These are phyloP conservation scores for Acleris laterana DNA, from an alignment of 2,888 invertebrate species.

Conservation along the genomic window DNA sequence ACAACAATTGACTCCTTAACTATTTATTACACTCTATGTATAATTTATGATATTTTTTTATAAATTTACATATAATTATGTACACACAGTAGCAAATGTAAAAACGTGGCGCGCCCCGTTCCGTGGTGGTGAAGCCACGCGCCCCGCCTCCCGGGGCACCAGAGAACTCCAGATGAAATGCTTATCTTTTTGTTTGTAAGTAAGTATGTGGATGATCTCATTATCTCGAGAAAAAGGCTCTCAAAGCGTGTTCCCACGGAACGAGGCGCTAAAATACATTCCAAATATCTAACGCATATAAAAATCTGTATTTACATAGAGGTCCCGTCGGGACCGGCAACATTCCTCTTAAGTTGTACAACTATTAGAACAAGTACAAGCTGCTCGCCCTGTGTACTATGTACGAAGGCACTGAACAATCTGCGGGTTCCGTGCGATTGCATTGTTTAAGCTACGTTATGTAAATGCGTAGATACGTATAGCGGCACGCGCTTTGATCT, in stretches of 20 bases:
- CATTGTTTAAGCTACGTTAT: no score
- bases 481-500: not conserved
- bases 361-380: constrained; percentile 13
- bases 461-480: no score
- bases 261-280: constrained; percentile 53
- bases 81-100: constrained; percentile 82
- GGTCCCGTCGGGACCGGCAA: constrained; percentile 36
- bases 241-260: constrained; percentile 34
- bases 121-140: constrained; percentile 34
- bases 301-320: constrained; percentile 72
- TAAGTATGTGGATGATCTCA: no score
- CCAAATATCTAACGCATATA: constrained; percentile 61
- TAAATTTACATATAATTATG: constrained; percentile 80
- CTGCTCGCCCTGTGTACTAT: constrained; percentile 8
- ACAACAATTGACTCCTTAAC: constrained; percentile 64
- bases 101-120: constrained; percentile 48
- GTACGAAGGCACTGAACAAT: not conserved
- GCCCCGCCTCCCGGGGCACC: not conserved
- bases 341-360: constrained; percentile 26
- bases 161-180: no score
- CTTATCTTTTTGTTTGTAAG: no score
- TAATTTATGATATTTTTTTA: constrained; percentile 75
- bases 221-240: no score
- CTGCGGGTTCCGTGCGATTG: no score
- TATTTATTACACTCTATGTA: constrained; percentile 81